Conservation (phyloP, 2,888 invertebrate species). For the Callyntrura sp. region DNA sequence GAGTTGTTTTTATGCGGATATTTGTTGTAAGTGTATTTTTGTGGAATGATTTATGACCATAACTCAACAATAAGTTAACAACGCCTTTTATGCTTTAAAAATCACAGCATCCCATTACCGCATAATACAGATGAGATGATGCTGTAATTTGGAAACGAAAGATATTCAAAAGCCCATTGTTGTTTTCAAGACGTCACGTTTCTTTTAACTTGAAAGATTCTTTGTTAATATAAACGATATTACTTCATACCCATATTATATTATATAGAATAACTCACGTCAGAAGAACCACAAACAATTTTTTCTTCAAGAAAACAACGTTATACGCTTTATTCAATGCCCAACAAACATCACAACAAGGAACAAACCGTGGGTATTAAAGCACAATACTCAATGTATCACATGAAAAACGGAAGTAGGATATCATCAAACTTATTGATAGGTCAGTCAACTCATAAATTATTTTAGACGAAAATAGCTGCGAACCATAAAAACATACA, state of each 20-base stretch:
- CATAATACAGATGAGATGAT: not conserved
- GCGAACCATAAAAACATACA: not conserved
- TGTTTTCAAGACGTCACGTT: constrained; percentile 47
- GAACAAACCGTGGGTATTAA: constrained; percentile 5
- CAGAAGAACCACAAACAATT: constrained; percentile 33
- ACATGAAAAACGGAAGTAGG: constrained; percentile 14
- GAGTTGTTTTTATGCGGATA: not conserved
- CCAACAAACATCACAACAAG: constrained; percentile 39
- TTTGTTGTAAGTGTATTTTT: not conserved
- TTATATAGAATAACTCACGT: not conserved
- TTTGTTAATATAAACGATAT: constrained; percentile 17
- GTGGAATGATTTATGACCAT: not conserved
- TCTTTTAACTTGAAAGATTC: not conserved
- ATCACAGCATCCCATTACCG: not conserved
- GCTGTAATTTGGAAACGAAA: constrained; percentile 22
- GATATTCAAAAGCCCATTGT: constrained; percentile 8
- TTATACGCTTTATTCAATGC: constrained; percentile 61
- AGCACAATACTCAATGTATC: constrained; percentile 54
- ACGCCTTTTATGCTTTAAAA: not conserved
- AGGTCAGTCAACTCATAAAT: constrained; percentile 24
- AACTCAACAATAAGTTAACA: not conserved
- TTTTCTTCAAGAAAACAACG: constrained; percentile 25
- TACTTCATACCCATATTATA: not conserved
- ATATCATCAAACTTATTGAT: constrained; percentile 6
- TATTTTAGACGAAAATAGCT: too few relatives aligned